Evolutionary conservation across 1,140 invertebrate species (phyloP).

Genomic region (Apis mellifera): DNA sequence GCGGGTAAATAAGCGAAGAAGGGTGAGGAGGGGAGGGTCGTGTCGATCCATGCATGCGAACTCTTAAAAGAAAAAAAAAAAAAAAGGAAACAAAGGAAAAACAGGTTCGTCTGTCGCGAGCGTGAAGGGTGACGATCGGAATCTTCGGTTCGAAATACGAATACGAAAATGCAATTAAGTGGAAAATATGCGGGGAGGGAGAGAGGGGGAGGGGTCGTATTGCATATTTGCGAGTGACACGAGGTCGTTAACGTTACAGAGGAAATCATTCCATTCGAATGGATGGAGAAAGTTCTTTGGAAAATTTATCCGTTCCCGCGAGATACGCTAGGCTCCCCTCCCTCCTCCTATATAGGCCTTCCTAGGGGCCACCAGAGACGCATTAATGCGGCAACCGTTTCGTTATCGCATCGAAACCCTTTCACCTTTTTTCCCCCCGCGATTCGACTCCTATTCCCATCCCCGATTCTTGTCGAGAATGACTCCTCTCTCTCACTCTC

Average conservation of each 20-base stretch:
- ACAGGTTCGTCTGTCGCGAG: too few species aligned
- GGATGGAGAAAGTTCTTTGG: constrained; percentile 53
- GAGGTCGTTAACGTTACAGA: constrained; percentile 75
- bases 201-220: constrained; percentile 57
- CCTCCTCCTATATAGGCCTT: not conserved
- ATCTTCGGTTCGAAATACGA: constrained; percentile 50
- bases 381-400: constrained; percentile 61
- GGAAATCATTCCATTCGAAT: constrained; percentile 63
- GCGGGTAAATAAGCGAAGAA: too few species aligned
- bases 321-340: constrained; percentile 10
- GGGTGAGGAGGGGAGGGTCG: too few species aligned
- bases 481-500: accelerated
- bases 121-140: not conserved
- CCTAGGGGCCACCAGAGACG: constrained; percentile 11
- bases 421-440: not conserved
- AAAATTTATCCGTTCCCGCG: constrained; percentile 46
- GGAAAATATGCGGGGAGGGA: constrained; percentile 74
- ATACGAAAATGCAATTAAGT: constrained; percentile 81
- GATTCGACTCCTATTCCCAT: not conserved
- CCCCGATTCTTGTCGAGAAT: not conserved
- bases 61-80: too few species aligned
- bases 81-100: too few species aligned
- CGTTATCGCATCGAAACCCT: constrained; percentile 1
- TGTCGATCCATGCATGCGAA: too few species aligned
- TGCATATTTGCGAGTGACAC: constrained; percentile 78